These are phyloP conservation scores for Hozukius guyotensis DNA, from an alignment of 2,797 vertebrate genomes.

Conservation along the genomic window DNA sequence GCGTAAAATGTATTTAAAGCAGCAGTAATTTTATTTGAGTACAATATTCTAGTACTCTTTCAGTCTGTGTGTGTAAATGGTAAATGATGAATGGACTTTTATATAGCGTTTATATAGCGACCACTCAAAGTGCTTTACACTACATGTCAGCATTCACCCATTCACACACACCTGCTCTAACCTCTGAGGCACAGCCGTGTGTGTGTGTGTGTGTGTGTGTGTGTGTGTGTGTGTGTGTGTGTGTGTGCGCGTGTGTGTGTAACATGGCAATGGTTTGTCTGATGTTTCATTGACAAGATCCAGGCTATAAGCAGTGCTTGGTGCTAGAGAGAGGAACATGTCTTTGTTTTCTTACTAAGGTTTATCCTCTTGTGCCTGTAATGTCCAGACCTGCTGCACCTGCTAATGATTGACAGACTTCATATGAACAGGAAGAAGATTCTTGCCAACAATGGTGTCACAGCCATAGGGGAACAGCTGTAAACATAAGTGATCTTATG, in stretches of 20 bases:
- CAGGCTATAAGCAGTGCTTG: background rate
- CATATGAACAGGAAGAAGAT: background rate
- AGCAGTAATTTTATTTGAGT: no score
- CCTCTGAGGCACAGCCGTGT: no score
- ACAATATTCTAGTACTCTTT: no score
- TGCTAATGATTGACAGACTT: slow-evolving; percentile 27
- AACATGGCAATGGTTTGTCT: background rate
- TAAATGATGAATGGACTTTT: no score
- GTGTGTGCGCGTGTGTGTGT: background rate
- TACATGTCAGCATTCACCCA: no score
- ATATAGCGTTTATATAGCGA: no score
- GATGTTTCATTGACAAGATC: background rate
- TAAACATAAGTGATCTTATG: background rate
- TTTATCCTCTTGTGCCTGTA: background rate
- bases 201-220: background rate
- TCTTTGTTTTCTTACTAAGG: slow-evolving; percentile 24
- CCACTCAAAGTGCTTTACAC: no score
- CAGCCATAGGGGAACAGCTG: background rate
- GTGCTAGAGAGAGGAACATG: background rate
- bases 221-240: background rate
- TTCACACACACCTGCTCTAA: no score
- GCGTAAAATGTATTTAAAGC: background rate
- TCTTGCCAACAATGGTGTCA: slow-evolving; percentile 19
- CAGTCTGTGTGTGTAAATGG: no score
- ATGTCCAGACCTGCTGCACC: slow-evolving; percentile 24